These are phyloP conservation scores for Piscicola geometra DNA, from an alignment of 2,888 invertebrate genomes.

Conservation along the genomic window DNA sequence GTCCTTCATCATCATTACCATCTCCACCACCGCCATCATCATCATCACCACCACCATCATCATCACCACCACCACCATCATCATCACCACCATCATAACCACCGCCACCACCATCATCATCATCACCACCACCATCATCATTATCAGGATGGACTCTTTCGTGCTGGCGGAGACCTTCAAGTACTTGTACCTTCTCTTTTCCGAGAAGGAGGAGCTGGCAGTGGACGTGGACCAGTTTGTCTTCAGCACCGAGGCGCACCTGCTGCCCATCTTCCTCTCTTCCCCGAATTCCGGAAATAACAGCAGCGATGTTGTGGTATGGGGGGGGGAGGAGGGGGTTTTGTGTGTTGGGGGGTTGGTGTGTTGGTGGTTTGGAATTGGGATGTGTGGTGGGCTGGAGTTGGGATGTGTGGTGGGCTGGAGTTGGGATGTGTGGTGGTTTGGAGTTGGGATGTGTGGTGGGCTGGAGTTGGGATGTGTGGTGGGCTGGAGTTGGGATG, in stretches of 20 bases:
- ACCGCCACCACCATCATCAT: not conserved
- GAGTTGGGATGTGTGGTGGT: no score
- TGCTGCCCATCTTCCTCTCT: constrained; percentile 68
- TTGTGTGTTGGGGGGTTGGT: no score
- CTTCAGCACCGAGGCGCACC: constrained; percentile 76
- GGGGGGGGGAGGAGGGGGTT: no score
- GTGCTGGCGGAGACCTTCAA: constrained; percentile 96
- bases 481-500: no score
- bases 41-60: not conserved
- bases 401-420: no score
- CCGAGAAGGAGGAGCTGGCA: constrained; percentile 73
- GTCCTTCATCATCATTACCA: constrained; percentile 10
- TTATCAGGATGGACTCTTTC: constrained; percentile 84
- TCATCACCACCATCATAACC: constrained; percentile 11
- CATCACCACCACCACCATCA: constrained; percentile 5
- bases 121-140: constrained; percentile 7
- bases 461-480: no score
- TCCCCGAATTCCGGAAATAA: not conserved
- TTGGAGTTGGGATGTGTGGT: no score
- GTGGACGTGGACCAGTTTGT: constrained; percentile 58
- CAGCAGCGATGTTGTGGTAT: no score
- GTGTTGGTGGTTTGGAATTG: no score
- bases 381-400: no score
- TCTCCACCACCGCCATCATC: not conserved
- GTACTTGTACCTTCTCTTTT: constrained; percentile 87